phyloP scores from a whole-genome alignment of 2,888 invertebrate genomes.

The Amphipyra tragopoginis region DNA sequence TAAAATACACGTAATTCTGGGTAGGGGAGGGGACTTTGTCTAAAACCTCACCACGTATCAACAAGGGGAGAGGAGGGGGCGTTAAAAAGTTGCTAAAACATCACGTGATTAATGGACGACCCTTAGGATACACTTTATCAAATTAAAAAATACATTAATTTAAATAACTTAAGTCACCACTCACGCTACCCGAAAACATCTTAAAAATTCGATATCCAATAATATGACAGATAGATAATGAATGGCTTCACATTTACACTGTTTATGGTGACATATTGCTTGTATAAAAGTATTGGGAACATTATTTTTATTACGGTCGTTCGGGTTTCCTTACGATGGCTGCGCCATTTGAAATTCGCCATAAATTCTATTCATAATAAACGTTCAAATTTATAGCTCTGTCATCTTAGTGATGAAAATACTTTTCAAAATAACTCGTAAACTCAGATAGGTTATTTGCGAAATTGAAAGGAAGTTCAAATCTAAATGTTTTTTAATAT shows the following conservation, averaged over 20 bases:
- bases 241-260: conserved; percentile 5
- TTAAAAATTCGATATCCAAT: conserved; percentile 1
- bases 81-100: no score
- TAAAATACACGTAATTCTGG: no score
- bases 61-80: no score
- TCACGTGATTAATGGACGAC: no score
- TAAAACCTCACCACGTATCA: no score
- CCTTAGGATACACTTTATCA: no score
- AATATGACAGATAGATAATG: conserved; percentile 6
- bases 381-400: conserved; percentile 7
- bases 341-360: conserved; percentile 16
- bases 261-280: conserved; percentile 23
- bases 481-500: no score
- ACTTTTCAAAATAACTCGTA: background rate
- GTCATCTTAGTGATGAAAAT: background rate
- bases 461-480: no score
- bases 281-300: conserved; percentile 27
- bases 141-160: no score
- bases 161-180: no score
- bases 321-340: conserved; percentile 32
- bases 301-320: conserved; percentile 34
- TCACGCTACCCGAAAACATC: background rate
- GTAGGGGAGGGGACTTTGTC: no score
- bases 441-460: background rate
- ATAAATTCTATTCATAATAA: conserved; percentile 21